Evolutionary conservation across 2,113 vertebrate genomes (phyloP).

Genomic region (Rhodinocichla rosea): DNA sequence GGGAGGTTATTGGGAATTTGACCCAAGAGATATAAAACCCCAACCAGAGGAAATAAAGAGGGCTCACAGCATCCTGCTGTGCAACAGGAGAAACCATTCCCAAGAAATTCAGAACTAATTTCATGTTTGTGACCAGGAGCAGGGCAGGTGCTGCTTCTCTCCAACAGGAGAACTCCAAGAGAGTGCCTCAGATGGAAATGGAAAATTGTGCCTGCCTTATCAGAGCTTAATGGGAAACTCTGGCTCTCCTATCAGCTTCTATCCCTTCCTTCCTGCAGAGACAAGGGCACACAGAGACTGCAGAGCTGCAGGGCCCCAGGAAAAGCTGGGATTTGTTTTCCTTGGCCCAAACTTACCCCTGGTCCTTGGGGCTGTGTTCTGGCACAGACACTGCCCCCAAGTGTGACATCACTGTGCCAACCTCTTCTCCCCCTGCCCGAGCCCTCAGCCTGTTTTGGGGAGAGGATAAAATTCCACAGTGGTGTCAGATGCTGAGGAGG

Average conservation of each 20-base stretch:
- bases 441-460: neutral
- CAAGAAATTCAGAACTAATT: neutral
- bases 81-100: neutral
- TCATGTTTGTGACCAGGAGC: neutral
- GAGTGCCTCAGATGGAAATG: neutral
- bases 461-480: neutral
- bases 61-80: neutral
- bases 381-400: neutral
- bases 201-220: neutral
- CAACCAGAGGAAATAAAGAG: neutral
- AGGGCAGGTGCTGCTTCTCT: neutral
- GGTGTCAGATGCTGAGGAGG: neutral
- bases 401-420: neutral
- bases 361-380: rapidly evolving
- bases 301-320: neutral
- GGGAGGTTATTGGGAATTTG: neutral
- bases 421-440: neutral
- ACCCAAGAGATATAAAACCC: neutral
- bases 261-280: neutral
- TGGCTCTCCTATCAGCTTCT: neutral
- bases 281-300: too few relatives aligned
- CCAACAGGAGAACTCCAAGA: neutral
- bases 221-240: neutral
- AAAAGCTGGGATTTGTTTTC: neutral
- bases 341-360: neutral